A percentile compares a stretch with the other conserved stretches of the same genome.
Evolutionary conservation across 1,140 invertebrate genomes (phyloP).

Genomic region (Penaeus vannamei): DNA sequence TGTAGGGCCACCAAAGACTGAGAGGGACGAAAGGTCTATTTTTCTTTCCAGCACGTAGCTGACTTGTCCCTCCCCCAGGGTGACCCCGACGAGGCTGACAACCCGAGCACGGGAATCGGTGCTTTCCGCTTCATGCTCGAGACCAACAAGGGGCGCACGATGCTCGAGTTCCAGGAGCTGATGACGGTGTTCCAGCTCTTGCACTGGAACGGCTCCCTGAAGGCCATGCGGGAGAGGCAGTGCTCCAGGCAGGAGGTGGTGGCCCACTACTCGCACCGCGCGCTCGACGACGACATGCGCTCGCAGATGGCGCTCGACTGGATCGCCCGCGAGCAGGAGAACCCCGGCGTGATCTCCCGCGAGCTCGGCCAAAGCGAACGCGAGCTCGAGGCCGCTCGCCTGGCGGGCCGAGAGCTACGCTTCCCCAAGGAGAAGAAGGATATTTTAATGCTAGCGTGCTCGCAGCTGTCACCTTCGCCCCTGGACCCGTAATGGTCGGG

Average conservation of each 20-base stretch:
- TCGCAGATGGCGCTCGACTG: conserved; percentile 96
- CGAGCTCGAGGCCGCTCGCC: conserved; percentile 89
- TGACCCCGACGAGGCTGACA: conserved; percentile 76
- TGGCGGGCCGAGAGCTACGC: conserved; percentile 90
- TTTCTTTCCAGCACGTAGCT: conserved; percentile 51
- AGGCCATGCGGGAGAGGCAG: conserved; percentile 84
- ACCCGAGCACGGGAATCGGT: conserved; percentile 85
- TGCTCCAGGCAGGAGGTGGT: conserved; percentile 89
- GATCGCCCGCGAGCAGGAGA: conserved; percentile 85
- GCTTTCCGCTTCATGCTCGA: conserved; percentile 96
- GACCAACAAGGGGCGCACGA: conserved; percentile 91
- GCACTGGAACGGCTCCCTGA: conserved; percentile 96
- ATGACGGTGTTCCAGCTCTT: conserved; percentile 97
- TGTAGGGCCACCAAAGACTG: not conserved
- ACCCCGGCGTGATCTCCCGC: conserved; percentile 82
- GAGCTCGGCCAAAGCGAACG: conserved; percentile 88
- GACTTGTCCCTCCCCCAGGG: conserved; percentile 70
- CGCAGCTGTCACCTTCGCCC: conserved; percentile 76
- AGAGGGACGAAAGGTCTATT: not conserved
- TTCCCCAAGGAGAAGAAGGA: conserved; percentile 97
- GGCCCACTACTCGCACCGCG: conserved; percentile 91
- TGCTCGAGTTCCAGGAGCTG: conserved; percentile 96
- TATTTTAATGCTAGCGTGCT: conserved; percentile 89
- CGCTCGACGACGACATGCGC: conserved; percentile 93
- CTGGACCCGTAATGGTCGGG: conserved; percentile 62